Evolutionary conservation across 2,888 invertebrate genomes (phyloP), one percentile per base, ranked within the genome.

Genomic region (Sialis fuliginosa): DNA sequence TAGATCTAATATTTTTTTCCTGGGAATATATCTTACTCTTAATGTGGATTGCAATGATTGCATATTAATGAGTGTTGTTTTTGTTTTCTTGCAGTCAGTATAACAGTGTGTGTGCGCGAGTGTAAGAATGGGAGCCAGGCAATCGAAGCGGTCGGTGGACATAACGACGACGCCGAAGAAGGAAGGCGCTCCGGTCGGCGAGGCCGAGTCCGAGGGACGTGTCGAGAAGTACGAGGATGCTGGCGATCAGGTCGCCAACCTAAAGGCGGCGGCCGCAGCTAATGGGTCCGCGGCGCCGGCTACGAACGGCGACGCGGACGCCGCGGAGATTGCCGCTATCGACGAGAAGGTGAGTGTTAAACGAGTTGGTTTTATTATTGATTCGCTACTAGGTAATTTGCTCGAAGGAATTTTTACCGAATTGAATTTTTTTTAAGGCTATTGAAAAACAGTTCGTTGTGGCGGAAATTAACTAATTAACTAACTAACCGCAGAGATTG

Each of bases 111-210:
- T 34, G 13, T 44, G 44, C 30, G 33, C 22, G n/a, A 34, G 39
- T 39, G 10, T 10, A n/a, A 39, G 67, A 65, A 87, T 87, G 86
- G 86, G 86, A 71, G 84, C 80, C 68, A 78, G 80, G 72, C 85
- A 85, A 73, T 86, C 86, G 69, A 86, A 83, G 69, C 79, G 85
- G 70, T 87, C 86, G 60, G 83, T 86, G 66, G 86, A 86, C 65
- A 86, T 86, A 66, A 79, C 79, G 58, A 85, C 85, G 68, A 80
- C 72, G 62, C 74, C 69, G 51, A 70, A 67, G 64, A 69, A 69
- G 58, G 63, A 61, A 31, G 57, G 56, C 33, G 42, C 39, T 10
- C 46, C 52, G 48, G 71, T 70, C 44, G 71, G 71, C 49, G 76
- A 73, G 57, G 82, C 81, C 51, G 71, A 70, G 52, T 60, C 59